Evolutionary conservation across 2,113 vertebrate genomes (phyloP), one percentile per base, ranked within the genome.

Genomic region (Lota lota): DNA sequence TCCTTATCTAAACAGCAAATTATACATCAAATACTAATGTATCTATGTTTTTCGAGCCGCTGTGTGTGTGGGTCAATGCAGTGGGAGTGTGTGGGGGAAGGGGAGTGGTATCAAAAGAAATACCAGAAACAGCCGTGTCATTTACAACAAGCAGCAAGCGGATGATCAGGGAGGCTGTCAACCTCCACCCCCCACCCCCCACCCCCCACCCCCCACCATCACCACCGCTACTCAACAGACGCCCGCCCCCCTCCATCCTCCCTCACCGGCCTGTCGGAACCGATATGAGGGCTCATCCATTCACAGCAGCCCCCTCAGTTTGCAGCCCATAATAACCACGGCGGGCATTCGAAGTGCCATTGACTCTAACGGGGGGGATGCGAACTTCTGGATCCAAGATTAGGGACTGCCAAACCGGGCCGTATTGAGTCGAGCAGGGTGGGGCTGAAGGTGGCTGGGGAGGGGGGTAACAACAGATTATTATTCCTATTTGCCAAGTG

Each of bases 221-320:
- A n/a, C n/a, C n/a, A n/a, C n/a, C 63, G 22, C 76, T 83, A 71
- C 71, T 65, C 60, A 76, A 64, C 75, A 80, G 77, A 80, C 79
- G 79, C 75, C 62, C 69, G 36, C 74, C 68, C 58, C 67, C 64
- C 63, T 59, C 70, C 74, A 75, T 75, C 62, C 79, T 79, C 79
- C 81, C 73, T 73, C 64, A 33, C 4, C 64, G 65, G 40, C 58
- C 78, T 87, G 82, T 86, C 87, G 79, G 62, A 83, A 75, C 71
- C 82, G 81, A 78, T 86, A 76, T 69, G 72, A 76, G 50, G 28
- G 76, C 73, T 77, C 77, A 87, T 88, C 71, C 63, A 84, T 85
- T 85, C 77, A 82, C 84, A 87, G 76, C 76, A 18, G 61, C 72
- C 64, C 51, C 57, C 50, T 53, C 40, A n/a, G 63, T 74, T 76